Conservation (phyloP, 2,797 vertebrate species). For the Gadopsis bispinosus region DNA sequence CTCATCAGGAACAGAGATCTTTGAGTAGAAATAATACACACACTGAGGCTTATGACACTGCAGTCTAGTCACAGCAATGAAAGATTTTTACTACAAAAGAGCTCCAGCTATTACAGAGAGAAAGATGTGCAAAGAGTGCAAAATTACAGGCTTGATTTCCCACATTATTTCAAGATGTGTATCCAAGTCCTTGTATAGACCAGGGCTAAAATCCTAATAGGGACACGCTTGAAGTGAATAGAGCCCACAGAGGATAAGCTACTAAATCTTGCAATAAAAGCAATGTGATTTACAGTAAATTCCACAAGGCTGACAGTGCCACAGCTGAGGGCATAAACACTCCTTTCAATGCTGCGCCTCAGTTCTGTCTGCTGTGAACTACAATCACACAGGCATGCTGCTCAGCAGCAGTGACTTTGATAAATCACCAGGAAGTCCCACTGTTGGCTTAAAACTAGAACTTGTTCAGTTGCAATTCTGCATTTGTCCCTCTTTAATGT, state of each 20-base stretch:
- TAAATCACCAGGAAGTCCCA: constrained; percentile 99
- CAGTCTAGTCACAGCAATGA: constrained; percentile 86
- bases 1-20: constrained; percentile 74
- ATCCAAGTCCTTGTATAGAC: constrained; percentile 95
- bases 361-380: constrained; percentile 95
- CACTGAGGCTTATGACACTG: constrained; percentile 79
- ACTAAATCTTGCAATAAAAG: constrained; percentile 99
- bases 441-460: constrained; percentile 99
- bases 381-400: constrained; percentile 96
- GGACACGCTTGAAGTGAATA: constrained; percentile 99
- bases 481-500: constrained; percentile 99
- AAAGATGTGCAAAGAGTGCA: constrained; percentile 86
- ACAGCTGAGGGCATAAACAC: constrained; percentile 99
- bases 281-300: constrained; percentile 99
- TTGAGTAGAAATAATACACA: constrained; percentile 89
- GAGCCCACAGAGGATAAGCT: constrained; percentile 99
- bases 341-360: constrained; percentile 95
- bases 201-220: constrained; percentile 98
- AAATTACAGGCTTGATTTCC: constrained; percentile 95
- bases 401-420: constrained; percentile 99
- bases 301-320: constrained; percentile 98
- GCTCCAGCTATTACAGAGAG: constrained; percentile 80
- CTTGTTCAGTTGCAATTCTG: constrained; percentile 99
- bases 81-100: constrained; percentile 90
- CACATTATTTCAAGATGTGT: constrained; percentile 95